A percentile compares a stretch with the other conserved stretches of the same genome.
phyloP scores from a whole-genome alignment of 1,140 invertebrate genomes.

The Caenorhabditis latens region DNA sequence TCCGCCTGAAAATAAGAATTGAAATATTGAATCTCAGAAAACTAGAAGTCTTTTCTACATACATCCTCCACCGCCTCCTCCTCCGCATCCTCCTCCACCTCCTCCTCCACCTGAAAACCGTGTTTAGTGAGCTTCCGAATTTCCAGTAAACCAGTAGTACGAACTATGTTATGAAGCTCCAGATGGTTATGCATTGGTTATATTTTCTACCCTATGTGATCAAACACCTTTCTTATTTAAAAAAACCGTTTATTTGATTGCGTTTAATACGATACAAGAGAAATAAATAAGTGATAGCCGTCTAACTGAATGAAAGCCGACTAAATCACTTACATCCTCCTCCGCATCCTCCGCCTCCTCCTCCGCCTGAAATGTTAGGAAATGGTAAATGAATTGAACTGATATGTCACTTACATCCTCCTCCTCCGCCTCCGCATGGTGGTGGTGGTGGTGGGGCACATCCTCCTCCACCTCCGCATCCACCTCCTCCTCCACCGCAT shows the following conservation, averaged over 20 bases:
- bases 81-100: constrained; percentile 46
- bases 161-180: not conserved
- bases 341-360: constrained; percentile 30
- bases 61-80: constrained; percentile 7
- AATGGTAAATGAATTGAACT: not conserved
- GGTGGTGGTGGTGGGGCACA: constrained; percentile 40
- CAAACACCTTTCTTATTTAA: not conserved
- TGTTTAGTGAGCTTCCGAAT: not conserved
- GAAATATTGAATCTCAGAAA: not conserved
- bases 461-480: constrained; percentile 35
- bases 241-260: not conserved
- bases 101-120: constrained; percentile 40
- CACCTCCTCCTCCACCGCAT: not conserved
- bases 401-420: not conserved
- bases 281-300: constrained; percentile 20
- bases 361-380: not conserved
- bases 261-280: not conserved
- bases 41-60: not conserved
- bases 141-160: not conserved
- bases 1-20: constrained; percentile 36
- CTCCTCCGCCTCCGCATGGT: constrained; percentile 12
- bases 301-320: not conserved
- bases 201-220: not conserved
- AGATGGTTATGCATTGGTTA: not conserved
- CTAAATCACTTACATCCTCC: constrained; percentile 23